Base-by-base conservation (phyloP, 2,113 vertebrate genomes). In the Gobiocypris rarus region DNA sequence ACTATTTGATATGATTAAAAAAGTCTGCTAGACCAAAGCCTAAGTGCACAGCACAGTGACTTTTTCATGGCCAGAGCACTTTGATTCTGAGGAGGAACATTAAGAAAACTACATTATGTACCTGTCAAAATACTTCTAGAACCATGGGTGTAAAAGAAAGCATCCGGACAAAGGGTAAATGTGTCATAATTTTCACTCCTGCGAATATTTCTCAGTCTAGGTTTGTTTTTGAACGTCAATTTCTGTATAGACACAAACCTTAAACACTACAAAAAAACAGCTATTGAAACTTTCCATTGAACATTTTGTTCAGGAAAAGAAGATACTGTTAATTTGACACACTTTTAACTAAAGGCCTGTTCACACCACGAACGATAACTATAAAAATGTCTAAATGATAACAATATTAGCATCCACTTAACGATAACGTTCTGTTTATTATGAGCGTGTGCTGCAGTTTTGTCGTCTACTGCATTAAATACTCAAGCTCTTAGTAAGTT, bases 1-100 rank as follows among this genome's bases (percentile, higher is more conserved):
- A 84, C 56, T 87, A 87, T 89, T 91, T 89, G 74, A 85, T 45
- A 34, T 91, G 89, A 93, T 92, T 89, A 24, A 92, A 91, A 38
- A 89, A 87, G 88, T 87, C 88, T 86, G 90, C 92, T 90, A 91
- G 54, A 58, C 54, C 59, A 78, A 88, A 84, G 78, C 77, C 77
- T 54, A 70, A n/a, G 13, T 73, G 67, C 83, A 61, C 88, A 85
- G 86, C 76, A 82, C 54, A 84, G 56, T 41, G 43, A 73, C 73
- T 74, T 88, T n/a, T 88, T 48, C 24, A 28, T 61, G 26, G 58
- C n/a, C 19, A 50, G 65, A 24, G n/a, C 52, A 70, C 45, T 81
- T 50, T 38, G 58, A 56, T 26, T 22, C 4, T 50, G 58, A 24
- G 7, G 28, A 38, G 19, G 78, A 28, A 31, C 8, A n/a, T 8